Percentiles rank a stretch among this genome's conserved stretches.
Evolutionary conservation across 2,113 vertebrate genomes (phyloP).

Genomic region (Fregetta grallaria): DNA sequence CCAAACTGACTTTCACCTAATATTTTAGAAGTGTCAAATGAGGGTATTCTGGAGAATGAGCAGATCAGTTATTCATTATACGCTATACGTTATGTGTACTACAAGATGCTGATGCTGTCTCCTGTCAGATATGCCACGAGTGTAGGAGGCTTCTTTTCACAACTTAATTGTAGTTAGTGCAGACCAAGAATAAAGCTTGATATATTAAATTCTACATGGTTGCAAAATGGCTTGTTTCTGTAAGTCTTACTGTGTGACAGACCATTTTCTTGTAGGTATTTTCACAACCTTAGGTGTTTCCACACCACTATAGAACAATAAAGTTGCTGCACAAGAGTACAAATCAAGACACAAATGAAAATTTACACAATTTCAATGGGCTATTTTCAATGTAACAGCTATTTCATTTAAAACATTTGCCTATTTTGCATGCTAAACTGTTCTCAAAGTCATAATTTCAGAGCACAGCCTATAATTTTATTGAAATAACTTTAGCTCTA

Average conservation of each 20-base stretch:
- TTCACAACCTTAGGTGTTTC: background rate
- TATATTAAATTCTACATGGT: background rate
- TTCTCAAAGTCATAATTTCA: constrained; percentile 4
- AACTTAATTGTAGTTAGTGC: background rate
- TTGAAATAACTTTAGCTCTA: background rate
- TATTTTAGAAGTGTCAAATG: background rate
- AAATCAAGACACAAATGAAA: background rate
- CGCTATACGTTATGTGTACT: background rate
- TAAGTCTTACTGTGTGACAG: background rate
- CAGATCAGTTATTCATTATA: background rate
- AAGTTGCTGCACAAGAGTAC: background rate
- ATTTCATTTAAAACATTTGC: background rate
- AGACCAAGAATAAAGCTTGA: background rate
- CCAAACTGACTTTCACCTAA: background rate
- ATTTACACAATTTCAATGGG: background rate
- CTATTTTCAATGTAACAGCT: background rate
- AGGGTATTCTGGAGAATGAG: background rate
- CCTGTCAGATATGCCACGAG: background rate
- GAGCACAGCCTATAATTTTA: background rate
- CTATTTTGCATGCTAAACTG: background rate
- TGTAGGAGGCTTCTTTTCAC: background rate
- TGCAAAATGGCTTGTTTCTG: background rate
- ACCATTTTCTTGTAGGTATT: background rate
- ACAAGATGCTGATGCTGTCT: background rate
- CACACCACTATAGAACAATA: background rate